phyloP scores from a whole-genome alignment of 2,888 invertebrate genomes.

The Nomada flava region DNA sequence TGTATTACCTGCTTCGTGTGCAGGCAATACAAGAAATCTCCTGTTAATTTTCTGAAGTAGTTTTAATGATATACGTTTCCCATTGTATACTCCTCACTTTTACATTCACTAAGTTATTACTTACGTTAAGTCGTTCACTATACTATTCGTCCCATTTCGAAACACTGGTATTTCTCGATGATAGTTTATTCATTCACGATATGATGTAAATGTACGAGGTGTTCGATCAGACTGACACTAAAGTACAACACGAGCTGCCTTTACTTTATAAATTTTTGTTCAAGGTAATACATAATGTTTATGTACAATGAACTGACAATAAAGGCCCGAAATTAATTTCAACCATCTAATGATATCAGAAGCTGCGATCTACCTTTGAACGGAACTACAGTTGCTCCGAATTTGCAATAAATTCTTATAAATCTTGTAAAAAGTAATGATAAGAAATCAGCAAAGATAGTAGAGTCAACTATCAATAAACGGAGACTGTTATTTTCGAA shows the following conservation, averaged over 20 bases:
- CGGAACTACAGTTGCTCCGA: no score
- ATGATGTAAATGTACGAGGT: constrained; percentile 39
- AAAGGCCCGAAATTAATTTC: background rate
- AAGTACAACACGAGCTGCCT: background rate
- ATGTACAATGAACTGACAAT: background rate
- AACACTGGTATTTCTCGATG: constrained; percentile 25
- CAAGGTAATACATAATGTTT: background rate
- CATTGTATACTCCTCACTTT: constrained; percentile 2
- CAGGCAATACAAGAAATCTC: constrained; percentile 22
- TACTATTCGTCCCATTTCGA: constrained; percentile 32
- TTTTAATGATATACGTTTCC: constrained; percentile 8
- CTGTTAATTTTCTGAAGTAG: background rate
- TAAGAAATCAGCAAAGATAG: no score
- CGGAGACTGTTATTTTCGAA: no score
- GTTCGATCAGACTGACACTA: background rate
- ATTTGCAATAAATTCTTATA: no score
- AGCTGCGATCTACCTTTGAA: no score
- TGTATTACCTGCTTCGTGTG: background rate
- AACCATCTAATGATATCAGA: background rate
- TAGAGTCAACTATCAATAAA: no score
- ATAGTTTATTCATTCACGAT: constrained; percentile 38
- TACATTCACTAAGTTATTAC: constrained; percentile 23
- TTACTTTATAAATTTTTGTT: background rate
- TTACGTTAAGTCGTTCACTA: constrained; percentile 42
- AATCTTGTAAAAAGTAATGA: no score